phyloP scores from a whole-genome alignment of 2,113 vertebrate genomes.

The Tachycineta bicolor region DNA sequence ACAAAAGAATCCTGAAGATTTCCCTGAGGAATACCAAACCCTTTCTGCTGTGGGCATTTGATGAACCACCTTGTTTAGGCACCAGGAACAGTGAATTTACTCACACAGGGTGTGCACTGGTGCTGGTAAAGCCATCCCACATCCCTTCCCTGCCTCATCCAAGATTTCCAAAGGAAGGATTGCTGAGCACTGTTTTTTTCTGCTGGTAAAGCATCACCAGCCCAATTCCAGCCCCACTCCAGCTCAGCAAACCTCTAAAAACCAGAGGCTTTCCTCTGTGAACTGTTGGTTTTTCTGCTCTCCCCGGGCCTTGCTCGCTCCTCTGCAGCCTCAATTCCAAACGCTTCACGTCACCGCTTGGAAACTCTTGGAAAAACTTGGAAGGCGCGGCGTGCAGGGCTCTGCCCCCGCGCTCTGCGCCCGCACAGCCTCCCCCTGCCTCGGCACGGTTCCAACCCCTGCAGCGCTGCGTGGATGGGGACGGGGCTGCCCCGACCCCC shows the following conservation, averaged over 20 bases:
- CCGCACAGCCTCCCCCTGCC: not conserved
- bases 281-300: not conserved
- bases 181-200: not conserved
- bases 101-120: rapidly evolving
- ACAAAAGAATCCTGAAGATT: not conserved
- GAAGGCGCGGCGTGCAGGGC: rapidly evolving
- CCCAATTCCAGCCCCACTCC: not conserved
- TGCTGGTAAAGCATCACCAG: not conserved
- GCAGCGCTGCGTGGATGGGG: not conserved
- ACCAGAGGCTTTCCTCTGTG: not conserved
- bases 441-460: slow-evolving; percentile 60
- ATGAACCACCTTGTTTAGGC: not conserved
- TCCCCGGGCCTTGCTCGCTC: not conserved
- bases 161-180: rapidly evolving
- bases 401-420: not conserved
- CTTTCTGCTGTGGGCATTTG: not conserved
- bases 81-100: rapidly evolving
- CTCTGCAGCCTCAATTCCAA: slow-evolving; percentile 9
- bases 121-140: not conserved
- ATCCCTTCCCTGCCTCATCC: not conserved
- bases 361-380: not conserved
- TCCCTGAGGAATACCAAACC: not conserved
- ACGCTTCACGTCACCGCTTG: not conserved
- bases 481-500: not conserved
- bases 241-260: not conserved